Evolutionary conservation across 2,113 vertebrate species (phyloP), one percentile per base, ranked within the genome.

Genomic region (Ascaphus truei): DNA sequence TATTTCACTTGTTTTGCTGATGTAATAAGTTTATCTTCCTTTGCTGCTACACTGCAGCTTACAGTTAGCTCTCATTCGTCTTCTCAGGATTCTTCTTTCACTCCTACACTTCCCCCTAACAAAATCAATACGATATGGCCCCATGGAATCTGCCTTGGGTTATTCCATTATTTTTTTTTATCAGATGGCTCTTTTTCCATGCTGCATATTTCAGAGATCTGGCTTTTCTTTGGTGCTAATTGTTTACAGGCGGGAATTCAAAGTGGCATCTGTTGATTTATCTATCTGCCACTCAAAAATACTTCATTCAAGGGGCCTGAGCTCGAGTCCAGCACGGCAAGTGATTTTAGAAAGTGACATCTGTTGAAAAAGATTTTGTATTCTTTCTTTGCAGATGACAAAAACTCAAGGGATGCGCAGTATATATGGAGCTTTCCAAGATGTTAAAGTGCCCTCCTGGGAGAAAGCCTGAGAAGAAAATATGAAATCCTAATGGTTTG

Each of bases 311-410:
- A 43, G 59, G 72, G 69, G 69, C 60, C 62, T 75, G 56, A 48
- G 58, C 31, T 47, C 71, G 72, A 69, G 58, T 51, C 65, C 39
- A 31, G 10, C 41, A 62, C 71, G 68, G 11, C 3, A 0, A 2
- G 23, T 51, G 3, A 23, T 67, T 76, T 72, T 30, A 20, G 36
- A 73, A 75, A 58, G 29, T 30, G 36, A 57, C 60, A 71, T 73
- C 58, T 73, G 52, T 36, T 45, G 43, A 25, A 26, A 51, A 58
- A 72, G 48, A 72, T 0, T 72, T 50, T 33, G 20, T 22, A 10
- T 48, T 23, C 23, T 3, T 25, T 56, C 53, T n/a, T 45, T 64
- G 55, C 10, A 5, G 18, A 59, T 27, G 48, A 71, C 68, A 31
- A 75, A 75, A 79, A 4, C 47, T 60, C 62, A 62, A 36, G 16